phyloP scores from a whole-genome alignment of 2,888 invertebrate genomes.

The Antitype chi region DNA sequence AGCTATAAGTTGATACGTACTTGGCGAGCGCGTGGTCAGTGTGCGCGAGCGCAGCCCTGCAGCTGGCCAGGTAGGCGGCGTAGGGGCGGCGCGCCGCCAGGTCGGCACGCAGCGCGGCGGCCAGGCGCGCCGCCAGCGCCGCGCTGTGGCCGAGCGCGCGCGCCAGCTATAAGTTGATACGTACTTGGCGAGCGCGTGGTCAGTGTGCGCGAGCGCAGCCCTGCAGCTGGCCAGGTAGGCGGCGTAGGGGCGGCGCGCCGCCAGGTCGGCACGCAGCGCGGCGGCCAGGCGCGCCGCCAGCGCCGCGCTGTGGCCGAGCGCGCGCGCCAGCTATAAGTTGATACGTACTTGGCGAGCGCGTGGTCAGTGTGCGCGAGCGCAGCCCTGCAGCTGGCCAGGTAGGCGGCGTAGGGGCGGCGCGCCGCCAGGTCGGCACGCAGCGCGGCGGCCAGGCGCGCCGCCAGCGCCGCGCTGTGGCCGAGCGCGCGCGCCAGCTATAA shows the following conservation, averaged over 20 bases:
- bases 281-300: constrained; percentile 52
- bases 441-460: constrained; percentile 56
- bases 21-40: too few species aligned
- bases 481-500: too few species aligned
- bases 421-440: constrained; percentile 86
- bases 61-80: constrained; percentile 83
- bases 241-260: constrained; percentile 84
- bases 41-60: constrained; percentile 78
- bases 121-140: constrained; percentile 62
- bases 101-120: constrained; percentile 83
- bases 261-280: constrained; percentile 84
- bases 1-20: too few species aligned
- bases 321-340: too few species aligned
- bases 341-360: constrained; percentile 64
- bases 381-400: constrained; percentile 83
- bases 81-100: constrained; percentile 85
- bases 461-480: too few species aligned
- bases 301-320: not conserved
- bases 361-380: constrained; percentile 80
- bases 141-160: too few species aligned
- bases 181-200: constrained; percentile 71
- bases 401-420: constrained; percentile 84
- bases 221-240: constrained; percentile 84
- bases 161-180: not conserved
- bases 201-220: constrained; percentile 79